phyloP scores from a whole-genome alignment of 2,113 vertebrate species.

The Sylvia atricapilla region DNA sequence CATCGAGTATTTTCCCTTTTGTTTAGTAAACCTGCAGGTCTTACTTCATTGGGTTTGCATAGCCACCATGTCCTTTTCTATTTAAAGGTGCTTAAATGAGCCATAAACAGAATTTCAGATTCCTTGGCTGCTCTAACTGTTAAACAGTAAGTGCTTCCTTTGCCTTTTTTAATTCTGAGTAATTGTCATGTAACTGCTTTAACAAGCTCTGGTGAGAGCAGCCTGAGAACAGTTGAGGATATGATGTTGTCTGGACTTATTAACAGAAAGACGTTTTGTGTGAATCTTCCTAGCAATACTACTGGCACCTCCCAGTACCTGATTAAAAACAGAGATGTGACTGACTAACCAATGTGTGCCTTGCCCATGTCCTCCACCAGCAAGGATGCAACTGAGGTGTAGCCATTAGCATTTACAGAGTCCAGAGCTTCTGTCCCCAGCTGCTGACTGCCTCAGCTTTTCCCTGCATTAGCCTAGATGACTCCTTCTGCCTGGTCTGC shows the following conservation, averaged over 20 bases:
- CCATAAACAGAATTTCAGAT: background rate
- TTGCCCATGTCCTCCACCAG: fast-evolving
- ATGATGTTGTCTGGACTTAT: background rate
- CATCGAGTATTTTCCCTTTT: background rate
- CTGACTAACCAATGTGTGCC: background rate
- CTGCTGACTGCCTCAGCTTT: background rate
- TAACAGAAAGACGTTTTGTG: background rate
- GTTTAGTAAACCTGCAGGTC: background rate
- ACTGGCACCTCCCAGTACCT: background rate
- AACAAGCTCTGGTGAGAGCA: background rate
- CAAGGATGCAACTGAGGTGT: background rate
- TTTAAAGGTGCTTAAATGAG: background rate
- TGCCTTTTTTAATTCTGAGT: background rate
- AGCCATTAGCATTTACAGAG: background rate
- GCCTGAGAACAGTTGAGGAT: background rate
- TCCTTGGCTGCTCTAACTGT: background rate
- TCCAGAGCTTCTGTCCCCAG: background rate
- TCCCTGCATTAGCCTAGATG: background rate
- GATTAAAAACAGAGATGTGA: background rate
- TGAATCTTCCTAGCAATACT: background rate
- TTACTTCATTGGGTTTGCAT: background rate
- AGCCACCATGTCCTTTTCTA: background rate
- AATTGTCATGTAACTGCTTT: background rate
- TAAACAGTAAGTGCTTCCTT: background rate
- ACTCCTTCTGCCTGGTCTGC: background rate